phyloP scores from a whole-genome alignment of 2,113 vertebrate species.

The Benitochromis conjunctus region DNA sequence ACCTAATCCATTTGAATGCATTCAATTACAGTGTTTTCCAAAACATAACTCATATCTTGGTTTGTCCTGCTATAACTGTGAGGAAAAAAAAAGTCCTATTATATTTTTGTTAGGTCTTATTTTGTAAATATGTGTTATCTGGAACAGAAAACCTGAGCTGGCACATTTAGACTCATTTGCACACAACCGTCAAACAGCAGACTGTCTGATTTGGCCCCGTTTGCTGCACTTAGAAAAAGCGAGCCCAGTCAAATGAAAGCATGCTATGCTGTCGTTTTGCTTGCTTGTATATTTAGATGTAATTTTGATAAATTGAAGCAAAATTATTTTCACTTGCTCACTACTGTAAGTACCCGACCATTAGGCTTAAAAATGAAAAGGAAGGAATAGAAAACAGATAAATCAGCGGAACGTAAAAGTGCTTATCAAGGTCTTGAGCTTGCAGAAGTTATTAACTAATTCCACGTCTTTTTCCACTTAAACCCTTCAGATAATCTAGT shows the following conservation, averaged over 20 bases:
- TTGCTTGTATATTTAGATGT: neutral
- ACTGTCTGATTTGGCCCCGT: neutral
- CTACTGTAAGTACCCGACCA: neutral
- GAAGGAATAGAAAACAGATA: neutral
- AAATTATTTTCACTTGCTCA: neutral
- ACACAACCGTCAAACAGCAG: slow-evolving; percentile 13
- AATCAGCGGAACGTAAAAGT: neutral
- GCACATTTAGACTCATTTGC: slow-evolving; percentile 10
- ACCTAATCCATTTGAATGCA: neutral
- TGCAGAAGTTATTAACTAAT: neutral
- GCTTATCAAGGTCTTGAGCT: neutral
- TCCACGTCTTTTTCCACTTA: neutral
- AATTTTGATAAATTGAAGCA: neutral
- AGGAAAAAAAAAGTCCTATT: neutral
- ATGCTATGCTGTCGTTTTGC: neutral
- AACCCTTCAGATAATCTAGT: neutral
- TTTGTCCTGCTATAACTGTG: slow-evolving; percentile 6
- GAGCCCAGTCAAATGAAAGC: neutral
- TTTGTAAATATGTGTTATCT: slow-evolving; percentile 5
- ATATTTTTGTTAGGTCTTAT: neutral
- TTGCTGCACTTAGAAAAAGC: neutral
- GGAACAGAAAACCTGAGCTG: slow-evolving; percentile 3
- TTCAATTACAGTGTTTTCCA: slow-evolving; percentile 20
- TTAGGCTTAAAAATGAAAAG: neutral
- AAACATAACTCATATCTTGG: slow-evolving; percentile 7